phyloP scores from a whole-genome alignment of 2,113 vertebrate genomes.

The Nanorana parkeri region DNA sequence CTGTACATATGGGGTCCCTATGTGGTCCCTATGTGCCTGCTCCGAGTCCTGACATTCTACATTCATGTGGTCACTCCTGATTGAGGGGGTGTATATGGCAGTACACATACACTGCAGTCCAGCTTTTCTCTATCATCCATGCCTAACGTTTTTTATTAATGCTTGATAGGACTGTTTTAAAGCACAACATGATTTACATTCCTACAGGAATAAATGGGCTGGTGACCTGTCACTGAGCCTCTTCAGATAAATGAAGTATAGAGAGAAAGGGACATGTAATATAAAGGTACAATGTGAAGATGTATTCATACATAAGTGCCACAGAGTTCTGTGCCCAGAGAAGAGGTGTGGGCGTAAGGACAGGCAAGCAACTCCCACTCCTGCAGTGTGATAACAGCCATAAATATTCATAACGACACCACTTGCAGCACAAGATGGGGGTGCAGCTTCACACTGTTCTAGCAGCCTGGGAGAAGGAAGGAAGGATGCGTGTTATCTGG shows the following conservation, averaged over 20 bases:
- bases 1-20: no score
- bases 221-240: neutral
- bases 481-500: constrained; percentile 11
- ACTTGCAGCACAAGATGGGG: constrained; percentile 21
- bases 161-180: no score
- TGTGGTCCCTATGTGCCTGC: no score
- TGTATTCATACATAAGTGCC: constrained; percentile 26
- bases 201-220: no score
- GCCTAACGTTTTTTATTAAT: no score
- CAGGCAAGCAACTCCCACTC: constrained; percentile 55
- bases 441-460: constrained; percentile 9
- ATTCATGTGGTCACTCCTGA: no score
- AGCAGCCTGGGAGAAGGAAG: constrained; percentile 20
- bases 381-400: constrained; percentile 52
- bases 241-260: neutral
- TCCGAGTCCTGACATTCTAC: no score
- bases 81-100: no score
- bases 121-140: no score
- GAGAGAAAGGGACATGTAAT: neutral
- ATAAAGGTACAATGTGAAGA: constrained; percentile 20
- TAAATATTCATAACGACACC: constrained; percentile 55
- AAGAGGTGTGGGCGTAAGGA: constrained; percentile 52
- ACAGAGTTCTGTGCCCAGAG: constrained; percentile 50
- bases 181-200: no score
- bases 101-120: no score